A percentile compares a stretch with the other conserved stretches of the same genome.
phyloP scores from a whole-genome alignment of 2,113 vertebrate genomes.

The Peromyscus polionotus region DNA sequence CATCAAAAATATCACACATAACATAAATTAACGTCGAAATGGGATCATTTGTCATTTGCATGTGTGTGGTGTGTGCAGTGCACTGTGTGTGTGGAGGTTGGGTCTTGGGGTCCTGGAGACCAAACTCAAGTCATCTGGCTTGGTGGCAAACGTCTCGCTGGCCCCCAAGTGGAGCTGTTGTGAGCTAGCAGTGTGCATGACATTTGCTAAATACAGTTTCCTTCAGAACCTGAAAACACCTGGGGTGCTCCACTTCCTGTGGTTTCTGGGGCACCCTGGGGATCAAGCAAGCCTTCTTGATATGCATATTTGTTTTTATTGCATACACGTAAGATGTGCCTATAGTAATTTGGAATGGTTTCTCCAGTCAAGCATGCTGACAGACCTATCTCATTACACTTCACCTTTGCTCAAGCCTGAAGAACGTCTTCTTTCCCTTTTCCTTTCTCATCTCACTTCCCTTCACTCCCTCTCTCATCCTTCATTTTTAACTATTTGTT shows the following conservation, averaged over 20 bases:
- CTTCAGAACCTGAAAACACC: background rate
- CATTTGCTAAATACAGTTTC: background rate
- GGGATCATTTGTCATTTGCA: background rate
- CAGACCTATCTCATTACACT: background rate
- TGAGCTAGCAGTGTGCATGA: background rate
- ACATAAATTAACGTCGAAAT: background rate
- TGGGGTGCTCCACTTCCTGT: accelerated
- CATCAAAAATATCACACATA: background rate
- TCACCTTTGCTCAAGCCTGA: background rate
- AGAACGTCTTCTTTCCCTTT: background rate
- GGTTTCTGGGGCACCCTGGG: background rate
- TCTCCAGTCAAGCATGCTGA: background rate
- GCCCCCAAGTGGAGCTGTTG: background rate
- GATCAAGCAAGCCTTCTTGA: background rate
- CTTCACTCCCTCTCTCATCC: background rate
- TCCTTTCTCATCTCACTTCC: accelerated
- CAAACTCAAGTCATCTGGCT: background rate
- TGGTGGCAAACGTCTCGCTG: background rate
- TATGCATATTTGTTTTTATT: background rate
- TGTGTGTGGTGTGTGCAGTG: background rate
- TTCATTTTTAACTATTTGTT: background rate
- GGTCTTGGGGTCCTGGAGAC: background rate
- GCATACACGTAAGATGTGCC: background rate
- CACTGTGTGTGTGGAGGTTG: background rate
- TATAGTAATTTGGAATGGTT: background rate